Conservation (phyloP, 1,140 invertebrate species). For the Tetraneura akinire region DNA sequence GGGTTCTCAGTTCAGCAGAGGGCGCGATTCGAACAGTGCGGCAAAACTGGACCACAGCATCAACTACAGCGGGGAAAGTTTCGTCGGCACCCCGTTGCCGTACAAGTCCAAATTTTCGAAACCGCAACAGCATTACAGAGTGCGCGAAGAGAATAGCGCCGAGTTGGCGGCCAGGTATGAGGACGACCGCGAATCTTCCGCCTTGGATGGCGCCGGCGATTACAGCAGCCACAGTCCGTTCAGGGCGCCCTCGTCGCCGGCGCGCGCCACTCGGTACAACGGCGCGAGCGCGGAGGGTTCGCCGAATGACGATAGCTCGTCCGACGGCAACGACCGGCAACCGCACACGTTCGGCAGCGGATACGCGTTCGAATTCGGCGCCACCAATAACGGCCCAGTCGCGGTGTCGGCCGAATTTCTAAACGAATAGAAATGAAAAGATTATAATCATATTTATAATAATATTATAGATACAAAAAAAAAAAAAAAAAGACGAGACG, state of each 20-base stretch:
- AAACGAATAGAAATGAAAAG: not conserved
- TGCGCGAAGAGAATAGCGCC: constrained; percentile 46
- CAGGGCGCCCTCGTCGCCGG: not conserved
- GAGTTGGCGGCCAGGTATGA: constrained; percentile 3
- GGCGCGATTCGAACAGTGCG: not conserved
- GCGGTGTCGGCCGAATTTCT: not conserved
- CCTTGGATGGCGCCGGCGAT: constrained; percentile 9
- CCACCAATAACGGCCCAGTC: not conserved
- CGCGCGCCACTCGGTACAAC: not conserved
- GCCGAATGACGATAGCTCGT: constrained; percentile 41
- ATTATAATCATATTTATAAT: no score
- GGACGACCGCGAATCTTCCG: not conserved
- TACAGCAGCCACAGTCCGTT: constrained; percentile 46
- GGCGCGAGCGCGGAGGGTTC: not conserved
- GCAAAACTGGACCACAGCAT: not conserved
- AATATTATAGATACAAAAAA: no score
- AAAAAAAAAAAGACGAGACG: no score
- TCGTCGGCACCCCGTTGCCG: not conserved
- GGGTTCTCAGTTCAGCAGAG: constrained; percentile 13
- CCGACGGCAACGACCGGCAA: not conserved
- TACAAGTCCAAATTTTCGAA: constrained; percentile 6
- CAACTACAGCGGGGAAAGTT: constrained; percentile 30
- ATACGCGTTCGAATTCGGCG: constrained; percentile 63
- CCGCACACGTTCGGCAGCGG: constrained; percentile 63
- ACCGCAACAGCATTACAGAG: constrained; percentile 24